Percentiles rank a stretch among this genome's conserved stretches.
These are phyloP conservation scores for Trochalopteron elliotii DNA, from an alignment of 2,113 vertebrate genomes.

Conservation along the genomic window DNA sequence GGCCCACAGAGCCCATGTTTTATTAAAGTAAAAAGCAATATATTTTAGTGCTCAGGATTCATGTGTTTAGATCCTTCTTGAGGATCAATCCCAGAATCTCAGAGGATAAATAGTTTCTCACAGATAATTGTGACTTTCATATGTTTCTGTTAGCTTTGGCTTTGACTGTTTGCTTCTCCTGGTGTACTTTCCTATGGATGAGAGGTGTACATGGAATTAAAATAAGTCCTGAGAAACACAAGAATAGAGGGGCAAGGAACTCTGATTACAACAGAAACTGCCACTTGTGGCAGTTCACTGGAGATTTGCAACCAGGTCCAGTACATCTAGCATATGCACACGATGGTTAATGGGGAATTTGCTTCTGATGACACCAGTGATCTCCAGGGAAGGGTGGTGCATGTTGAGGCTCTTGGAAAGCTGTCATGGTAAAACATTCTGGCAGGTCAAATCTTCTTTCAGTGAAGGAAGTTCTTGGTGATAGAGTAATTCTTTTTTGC, in stretches of 20 bases:
- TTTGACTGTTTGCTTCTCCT: too few relatives aligned
- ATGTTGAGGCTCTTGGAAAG: not conserved
- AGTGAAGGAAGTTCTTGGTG: not conserved
- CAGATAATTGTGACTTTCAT: not conserved
- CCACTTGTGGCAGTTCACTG: not conserved
- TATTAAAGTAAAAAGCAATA: not conserved
- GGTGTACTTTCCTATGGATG: too few relatives aligned
- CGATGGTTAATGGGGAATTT: rapidly evolving
- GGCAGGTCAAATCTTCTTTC: not conserved
- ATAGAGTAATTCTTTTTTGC: not conserved
- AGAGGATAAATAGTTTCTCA: not conserved
- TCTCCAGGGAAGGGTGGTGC: not conserved
- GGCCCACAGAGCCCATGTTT: not conserved
- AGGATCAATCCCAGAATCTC: not conserved
- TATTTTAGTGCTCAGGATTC: not conserved
- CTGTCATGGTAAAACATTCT: not conserved
- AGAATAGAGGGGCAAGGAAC: not conserved
- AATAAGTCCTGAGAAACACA: not conserved
- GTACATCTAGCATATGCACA: not conserved
- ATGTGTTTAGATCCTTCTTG: not conserved
- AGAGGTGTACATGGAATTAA: too few relatives aligned
- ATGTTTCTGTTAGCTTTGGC: not conserved
- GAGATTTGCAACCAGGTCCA: not conserved
- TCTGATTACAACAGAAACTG: rapidly evolving
- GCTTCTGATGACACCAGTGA: not conserved